Evolutionary conservation across 2,113 vertebrate genomes (phyloP), one percentile per base, ranked within the genome.

Genomic region (Riparia riparia): DNA sequence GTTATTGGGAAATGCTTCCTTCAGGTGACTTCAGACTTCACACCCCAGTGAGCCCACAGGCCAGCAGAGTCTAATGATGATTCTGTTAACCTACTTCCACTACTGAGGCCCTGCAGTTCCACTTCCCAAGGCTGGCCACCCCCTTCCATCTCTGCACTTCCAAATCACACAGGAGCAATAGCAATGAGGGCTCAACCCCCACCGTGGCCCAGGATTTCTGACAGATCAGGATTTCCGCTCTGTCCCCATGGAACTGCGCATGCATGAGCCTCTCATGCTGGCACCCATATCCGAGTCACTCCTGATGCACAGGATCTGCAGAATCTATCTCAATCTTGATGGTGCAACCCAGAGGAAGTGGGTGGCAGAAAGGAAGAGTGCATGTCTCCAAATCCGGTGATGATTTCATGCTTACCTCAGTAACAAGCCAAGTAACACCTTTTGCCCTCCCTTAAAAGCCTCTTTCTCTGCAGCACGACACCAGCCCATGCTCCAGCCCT

Each of bases 241-340:
- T 0, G 2, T 31, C 14, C 47, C 54, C 17, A 15, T 0, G 1
- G 29, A 61, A 28, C 76, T 2, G 5, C 0, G 15, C 26, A 9
- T 0, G 2, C 69, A n/a, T 0, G 5, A n/a, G 21, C 29, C 25
- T 56, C 42, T 49, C 26, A 11, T 0, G 2, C 71, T 14, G 31
- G 63, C 56, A 56, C 20, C 34, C 54, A 41, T 41, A 69, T 70
- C 71, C 1, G 8, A 49, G 63, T 49, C 47, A 22, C 34, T 24
- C 6, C 31, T 63, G 0, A 1, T 28, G 56, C 37, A 54, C 34
- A 28, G 24, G 26, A 76, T 12, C 34, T 45, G 37, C 7, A 45
- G 64, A 54, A 50, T 12, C 45, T 77, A 47, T 49, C 82, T 80
- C 82, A 58, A 2, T 19, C 53, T n/a, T 2, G 7, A 17, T 77